These are phyloP conservation scores for Saccopteryx leptura DNA, from an alignment of 2,113 vertebrate species.

Conservation along the genomic window DNA sequence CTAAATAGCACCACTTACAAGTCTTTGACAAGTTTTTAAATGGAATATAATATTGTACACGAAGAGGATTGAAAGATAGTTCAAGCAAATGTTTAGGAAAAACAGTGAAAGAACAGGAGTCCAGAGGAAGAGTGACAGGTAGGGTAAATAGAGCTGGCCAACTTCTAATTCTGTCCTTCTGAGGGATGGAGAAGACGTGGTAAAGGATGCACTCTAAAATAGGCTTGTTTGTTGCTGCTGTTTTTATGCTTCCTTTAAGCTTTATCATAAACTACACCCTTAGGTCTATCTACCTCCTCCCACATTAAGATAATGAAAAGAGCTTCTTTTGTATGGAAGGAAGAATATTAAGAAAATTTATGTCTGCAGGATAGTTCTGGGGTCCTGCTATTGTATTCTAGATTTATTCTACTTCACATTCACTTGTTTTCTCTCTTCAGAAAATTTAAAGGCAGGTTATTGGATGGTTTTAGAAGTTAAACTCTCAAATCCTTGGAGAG, in stretches of 20 bases:
- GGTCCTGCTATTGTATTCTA: neutral
- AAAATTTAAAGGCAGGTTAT: neutral
- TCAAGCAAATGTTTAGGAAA: neutral
- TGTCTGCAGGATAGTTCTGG: neutral
- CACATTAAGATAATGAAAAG: neutral
- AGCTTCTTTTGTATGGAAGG: neutral
- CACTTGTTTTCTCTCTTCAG: neutral
- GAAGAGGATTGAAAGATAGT: neutral
- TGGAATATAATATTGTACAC: neutral
- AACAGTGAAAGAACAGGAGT: neutral
- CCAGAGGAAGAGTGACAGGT: neutral
- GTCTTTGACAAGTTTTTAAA: conserved; percentile 25
- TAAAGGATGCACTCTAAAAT: neutral
- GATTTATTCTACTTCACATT: neutral
- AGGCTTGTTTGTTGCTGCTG: neutral
- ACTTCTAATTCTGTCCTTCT: neutral
- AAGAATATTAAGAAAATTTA: conserved; percentile 21
- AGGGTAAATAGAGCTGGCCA: neutral
- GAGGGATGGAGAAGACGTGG: neutral
- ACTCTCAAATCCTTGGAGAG: neutral
- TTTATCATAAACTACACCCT: neutral
- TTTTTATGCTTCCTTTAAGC: neutral
- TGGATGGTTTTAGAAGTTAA: conserved; percentile 14
- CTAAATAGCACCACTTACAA: neutral
- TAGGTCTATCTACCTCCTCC: neutral